A percentile compares a stretch with the other conserved stretches of the same genome.
Evolutionary conservation across 1,140 invertebrate species (phyloP).

Genomic region (Chlorops oryzae): DNA sequence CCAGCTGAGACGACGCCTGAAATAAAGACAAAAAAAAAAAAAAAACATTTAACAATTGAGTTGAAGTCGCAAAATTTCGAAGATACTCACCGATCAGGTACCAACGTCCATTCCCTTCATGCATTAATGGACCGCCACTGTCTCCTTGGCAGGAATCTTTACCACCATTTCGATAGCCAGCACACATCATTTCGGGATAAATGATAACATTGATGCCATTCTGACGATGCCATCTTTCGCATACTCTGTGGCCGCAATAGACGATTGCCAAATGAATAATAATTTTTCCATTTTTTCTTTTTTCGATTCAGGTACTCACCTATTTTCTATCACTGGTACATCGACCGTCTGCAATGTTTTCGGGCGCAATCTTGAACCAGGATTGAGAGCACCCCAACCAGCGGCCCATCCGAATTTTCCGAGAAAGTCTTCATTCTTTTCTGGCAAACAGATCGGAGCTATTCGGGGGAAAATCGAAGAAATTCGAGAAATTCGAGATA

Average conservation of each 20-base stretch:
- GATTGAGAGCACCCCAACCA: conserved; percentile 87
- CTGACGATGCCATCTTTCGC: conserved; percentile 72
- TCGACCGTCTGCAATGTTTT: conserved; percentile 89
- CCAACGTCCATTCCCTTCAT: conserved; percentile 79
- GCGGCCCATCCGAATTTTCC: conserved; percentile 88
- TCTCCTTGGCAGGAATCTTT: conserved; percentile 72
- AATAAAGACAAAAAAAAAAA: background rate
- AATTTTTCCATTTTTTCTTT: background rate
- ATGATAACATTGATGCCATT: conserved; percentile 89
- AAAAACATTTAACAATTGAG: background rate
- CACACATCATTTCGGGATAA: conserved; percentile 95
- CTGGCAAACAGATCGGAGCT: conserved; percentile 86
- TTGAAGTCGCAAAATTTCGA: background rate
- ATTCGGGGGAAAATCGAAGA: conserved; percentile 18
- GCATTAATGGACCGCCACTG: conserved; percentile 83
- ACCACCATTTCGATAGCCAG: conserved; percentile 85
- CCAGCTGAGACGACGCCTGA: conserved; percentile 83
- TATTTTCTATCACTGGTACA: conserved; percentile 84
- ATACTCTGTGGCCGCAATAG: conserved; percentile 54
- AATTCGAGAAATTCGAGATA: background rate
- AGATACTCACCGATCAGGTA: conserved; percentile 61
- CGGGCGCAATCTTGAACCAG: conserved; percentile 77
- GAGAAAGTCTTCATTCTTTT: conserved; percentile 82
- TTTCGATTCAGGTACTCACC: conserved; percentile 31
- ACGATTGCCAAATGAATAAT: background rate